Percentiles rank a stretch among this genome's conserved stretches.
These are phyloP conservation scores for Hyperopisus bebe DNA, from an alignment of 2,113 vertebrate genomes.

Conservation along the genomic window DNA sequence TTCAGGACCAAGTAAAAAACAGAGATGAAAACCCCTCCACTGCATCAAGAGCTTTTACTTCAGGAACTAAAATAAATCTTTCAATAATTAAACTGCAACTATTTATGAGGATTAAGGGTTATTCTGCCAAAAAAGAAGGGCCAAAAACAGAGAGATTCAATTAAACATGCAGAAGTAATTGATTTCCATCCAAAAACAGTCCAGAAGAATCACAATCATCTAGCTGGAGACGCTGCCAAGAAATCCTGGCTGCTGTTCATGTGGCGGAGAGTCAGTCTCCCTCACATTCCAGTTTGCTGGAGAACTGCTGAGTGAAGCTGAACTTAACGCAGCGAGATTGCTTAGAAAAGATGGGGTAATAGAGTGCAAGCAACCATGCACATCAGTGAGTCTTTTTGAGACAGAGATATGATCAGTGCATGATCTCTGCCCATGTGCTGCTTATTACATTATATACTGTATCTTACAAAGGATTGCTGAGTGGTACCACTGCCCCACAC, in stretches of 20 bases:
- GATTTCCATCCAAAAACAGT: not conserved
- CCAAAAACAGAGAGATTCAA: not conserved
- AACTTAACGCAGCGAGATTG: not conserved
- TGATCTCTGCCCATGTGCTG: not conserved
- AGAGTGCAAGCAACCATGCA: not conserved
- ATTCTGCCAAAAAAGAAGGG: conserved; percentile 12
- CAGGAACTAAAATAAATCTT: not conserved
- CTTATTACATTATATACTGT: not conserved
- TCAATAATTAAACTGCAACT: not conserved
- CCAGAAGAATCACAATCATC: not conserved
- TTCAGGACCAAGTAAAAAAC: not conserved
- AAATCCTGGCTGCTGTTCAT: not conserved
- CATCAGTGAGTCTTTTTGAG: not conserved
- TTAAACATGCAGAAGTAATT: not conserved
- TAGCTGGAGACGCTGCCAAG: not conserved
- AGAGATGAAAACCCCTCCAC: not conserved
- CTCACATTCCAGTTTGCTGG: not conserved
- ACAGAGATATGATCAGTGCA: not conserved
- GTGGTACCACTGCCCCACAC: not conserved
- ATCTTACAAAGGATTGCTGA: not conserved
- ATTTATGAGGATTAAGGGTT: not conserved
- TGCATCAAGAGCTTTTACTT: not conserved
- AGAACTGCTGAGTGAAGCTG: not conserved
- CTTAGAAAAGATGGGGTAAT: not conserved
- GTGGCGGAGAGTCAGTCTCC: not conserved